Conservation (phyloP, 2,888 invertebrate genomes). For the Mycalesis mineus region DNA sequence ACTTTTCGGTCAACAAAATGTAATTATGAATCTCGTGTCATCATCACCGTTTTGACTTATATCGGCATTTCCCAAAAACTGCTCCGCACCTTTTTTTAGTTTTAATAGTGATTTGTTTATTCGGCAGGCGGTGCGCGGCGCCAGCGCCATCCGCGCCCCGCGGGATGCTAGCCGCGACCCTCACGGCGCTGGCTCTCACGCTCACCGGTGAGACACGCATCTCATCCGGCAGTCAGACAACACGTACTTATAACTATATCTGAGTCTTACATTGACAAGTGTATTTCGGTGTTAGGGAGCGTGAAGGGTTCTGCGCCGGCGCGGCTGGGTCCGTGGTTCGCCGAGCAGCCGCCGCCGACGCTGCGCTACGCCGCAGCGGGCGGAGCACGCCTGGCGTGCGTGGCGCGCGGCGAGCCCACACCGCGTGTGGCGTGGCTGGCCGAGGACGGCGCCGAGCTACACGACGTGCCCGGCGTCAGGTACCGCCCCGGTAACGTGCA, state of each 20-base stretch:
- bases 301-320: constrained; percentile 2
- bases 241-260: too few species aligned
- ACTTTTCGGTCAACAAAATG: too few species aligned
- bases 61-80: too few species aligned
- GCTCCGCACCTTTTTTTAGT: too few species aligned
- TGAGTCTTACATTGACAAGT: too few species aligned
- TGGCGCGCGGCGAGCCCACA: constrained; percentile 46
- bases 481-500: constrained; percentile 19
- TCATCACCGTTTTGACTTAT: too few species aligned
- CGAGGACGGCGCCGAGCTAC: constrained; percentile 42
- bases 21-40: too few species aligned
- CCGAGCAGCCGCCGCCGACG: constrained; percentile 46
- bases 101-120: background rate
- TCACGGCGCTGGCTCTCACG: background rate
- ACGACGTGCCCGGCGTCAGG: constrained; percentile 43
- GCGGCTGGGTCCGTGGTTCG: constrained; percentile 47
- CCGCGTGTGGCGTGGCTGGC: constrained; percentile 48
- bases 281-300: too few species aligned
- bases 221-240: background rate
- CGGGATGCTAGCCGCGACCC: background rate
- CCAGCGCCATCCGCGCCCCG: background rate
- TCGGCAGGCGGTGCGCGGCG: background rate
- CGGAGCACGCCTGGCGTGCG: constrained; percentile 47
- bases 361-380: constrained; percentile 41
- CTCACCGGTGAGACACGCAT: background rate